A percentile compares a stretch with the other conserved stretches of the same genome.
These are phyloP conservation scores for Escarpia spicata DNA, from an alignment of 2,888 invertebrate species.

Conservation along the genomic window DNA sequence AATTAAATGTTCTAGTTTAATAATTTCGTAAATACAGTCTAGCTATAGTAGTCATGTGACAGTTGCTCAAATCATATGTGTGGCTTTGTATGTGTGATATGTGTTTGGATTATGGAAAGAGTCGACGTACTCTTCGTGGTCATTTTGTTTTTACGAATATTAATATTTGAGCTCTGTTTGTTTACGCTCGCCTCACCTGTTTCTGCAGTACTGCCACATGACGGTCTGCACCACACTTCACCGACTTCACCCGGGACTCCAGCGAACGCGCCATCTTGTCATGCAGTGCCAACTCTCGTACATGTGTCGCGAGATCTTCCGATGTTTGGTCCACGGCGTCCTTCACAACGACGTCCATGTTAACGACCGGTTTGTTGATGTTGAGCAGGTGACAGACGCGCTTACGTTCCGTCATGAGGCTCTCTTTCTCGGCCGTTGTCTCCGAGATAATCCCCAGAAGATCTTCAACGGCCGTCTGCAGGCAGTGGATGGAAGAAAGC, in stretches of 20 bases:
- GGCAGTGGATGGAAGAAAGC: not conserved
- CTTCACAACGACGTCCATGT: not conserved
- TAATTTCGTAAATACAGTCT: too few relatives aligned
- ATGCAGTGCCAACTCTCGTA: not conserved
- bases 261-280: constrained; percentile 4
- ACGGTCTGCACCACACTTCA: not conserved
- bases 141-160: not conserved
- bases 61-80: too few relatives aligned
- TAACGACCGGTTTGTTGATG: not conserved
- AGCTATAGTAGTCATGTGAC: too few relatives aligned
- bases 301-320: not conserved
- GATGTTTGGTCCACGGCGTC: not conserved
- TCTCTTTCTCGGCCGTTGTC: not conserved
- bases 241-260: not conserved
- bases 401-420: not conserved
- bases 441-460: not conserved
- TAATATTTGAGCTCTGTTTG: not conserved
- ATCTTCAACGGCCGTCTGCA: not conserved
- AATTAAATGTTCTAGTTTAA: too few relatives aligned
- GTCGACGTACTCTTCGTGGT: not conserved
- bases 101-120: not conserved
- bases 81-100: too few relatives aligned
- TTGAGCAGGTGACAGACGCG: not conserved
- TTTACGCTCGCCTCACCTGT: not conserved
- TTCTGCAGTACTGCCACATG: not conserved